phyloP scores from a whole-genome alignment of 2,797 vertebrate genomes.

The Molossus molossus region DNA sequence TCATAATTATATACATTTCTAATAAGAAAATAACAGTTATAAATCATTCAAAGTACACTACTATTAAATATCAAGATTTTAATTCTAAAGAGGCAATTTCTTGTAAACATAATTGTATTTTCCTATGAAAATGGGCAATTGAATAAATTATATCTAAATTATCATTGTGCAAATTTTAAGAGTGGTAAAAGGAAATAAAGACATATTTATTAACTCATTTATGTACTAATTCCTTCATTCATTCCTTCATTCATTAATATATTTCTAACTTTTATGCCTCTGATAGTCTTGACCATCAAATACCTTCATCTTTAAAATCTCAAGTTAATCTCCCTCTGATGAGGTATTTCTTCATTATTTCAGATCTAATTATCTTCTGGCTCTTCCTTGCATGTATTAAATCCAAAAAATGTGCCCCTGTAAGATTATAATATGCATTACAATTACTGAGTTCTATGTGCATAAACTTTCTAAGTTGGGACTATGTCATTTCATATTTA shows the following conservation, averaged over 20 bases:
- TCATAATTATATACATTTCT: background rate
- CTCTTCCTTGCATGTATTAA: background rate
- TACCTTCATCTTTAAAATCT: background rate
- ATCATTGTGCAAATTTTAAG: background rate
- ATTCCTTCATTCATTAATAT: background rate
- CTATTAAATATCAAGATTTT: background rate
- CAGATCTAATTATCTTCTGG: background rate
- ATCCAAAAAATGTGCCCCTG: background rate
- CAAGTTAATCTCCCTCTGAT: background rate
- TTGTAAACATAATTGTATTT: background rate
- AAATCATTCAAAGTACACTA: background rate
- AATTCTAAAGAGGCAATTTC: background rate
- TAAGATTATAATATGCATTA: background rate
- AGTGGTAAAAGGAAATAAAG: background rate
- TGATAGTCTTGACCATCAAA: background rate
- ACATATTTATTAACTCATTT: background rate
- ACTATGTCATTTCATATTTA: conserved; percentile 1
- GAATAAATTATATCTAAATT: background rate
- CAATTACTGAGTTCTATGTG: background rate
- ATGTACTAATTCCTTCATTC: background rate
- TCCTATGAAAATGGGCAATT: background rate
- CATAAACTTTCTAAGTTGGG: background rate
- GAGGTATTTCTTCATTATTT: background rate
- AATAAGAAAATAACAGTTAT: conserved; percentile 21
- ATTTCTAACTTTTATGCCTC: background rate